A percentile compares a stretch with the other conserved stretches of the same genome.
phyloP scores from a whole-genome alignment of 1,140 invertebrate species.

The Heliothis subflexa region DNA sequence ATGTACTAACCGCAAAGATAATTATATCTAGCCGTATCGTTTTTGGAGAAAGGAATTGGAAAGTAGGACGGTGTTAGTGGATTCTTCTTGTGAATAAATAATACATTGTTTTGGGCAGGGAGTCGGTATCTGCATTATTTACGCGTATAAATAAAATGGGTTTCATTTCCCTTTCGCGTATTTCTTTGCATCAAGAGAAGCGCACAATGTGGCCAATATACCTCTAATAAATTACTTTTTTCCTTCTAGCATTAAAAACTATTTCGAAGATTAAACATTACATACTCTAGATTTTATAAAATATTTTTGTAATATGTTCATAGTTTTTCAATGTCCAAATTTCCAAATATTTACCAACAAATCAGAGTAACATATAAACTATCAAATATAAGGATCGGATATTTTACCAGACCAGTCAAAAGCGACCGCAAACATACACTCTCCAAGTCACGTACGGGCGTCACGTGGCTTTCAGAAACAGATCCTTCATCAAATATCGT shows the following conservation, averaged over 20 bases:
- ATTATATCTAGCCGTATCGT: constrained; percentile 54
- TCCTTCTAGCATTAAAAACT: not conserved
- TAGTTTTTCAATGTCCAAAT: too few species aligned
- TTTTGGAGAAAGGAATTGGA: constrained; percentile 35
- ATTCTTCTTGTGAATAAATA: constrained; percentile 45
- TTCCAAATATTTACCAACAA: constrained; percentile 2
- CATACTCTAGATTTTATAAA: too few species aligned
- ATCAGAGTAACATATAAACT: constrained; percentile 19
- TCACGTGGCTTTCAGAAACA: constrained; percentile 23
- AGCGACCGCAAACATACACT: constrained; percentile 1
- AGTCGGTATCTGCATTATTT: constrained; percentile 19
- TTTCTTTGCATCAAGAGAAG: not conserved
- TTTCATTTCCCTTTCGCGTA: constrained; percentile 14
- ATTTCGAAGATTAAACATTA: not conserved
- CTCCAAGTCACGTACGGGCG: constrained; percentile 33
- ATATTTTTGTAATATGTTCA: too few species aligned
- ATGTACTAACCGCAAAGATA: constrained; percentile 55
- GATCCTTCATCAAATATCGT: constrained; percentile 46
- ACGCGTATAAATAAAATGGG: constrained; percentile 33
- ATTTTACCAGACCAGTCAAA: constrained; percentile 6
- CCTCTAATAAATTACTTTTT: not conserved
- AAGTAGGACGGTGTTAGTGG: constrained; percentile 38
- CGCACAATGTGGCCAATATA: not conserved
- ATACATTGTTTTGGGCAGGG: constrained; percentile 39
- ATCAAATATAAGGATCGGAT: constrained; percentile 25